phyloP scores from a whole-genome alignment of 2,797 vertebrate species.

The Austrolebias charrua region DNA sequence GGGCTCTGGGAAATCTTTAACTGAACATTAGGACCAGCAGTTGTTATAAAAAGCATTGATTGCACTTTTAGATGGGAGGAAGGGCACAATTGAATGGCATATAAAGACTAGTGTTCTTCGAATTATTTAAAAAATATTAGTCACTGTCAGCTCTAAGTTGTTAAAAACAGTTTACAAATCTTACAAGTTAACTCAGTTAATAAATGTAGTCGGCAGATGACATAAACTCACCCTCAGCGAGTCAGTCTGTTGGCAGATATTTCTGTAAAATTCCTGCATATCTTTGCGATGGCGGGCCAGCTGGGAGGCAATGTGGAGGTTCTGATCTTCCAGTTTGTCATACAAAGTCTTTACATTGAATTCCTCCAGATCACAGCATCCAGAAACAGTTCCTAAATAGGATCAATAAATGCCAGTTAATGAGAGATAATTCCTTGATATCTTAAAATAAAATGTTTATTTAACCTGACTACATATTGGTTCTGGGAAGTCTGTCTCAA shows the following conservation, averaged over 20 bases:
- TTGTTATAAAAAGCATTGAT: no score
- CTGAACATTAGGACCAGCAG: no score
- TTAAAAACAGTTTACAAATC: no score
- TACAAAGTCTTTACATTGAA: constrained; percentile 91
- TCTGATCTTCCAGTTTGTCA: constrained; percentile 95
- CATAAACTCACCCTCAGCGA: constrained; percentile 77
- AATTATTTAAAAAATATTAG: no score
- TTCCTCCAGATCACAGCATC: constrained; percentile 81
- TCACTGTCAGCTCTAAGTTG: no score
- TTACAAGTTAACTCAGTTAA: no score
- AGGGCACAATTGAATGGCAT: no score
- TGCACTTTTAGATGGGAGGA: no score
- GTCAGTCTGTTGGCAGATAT: constrained; percentile 81
- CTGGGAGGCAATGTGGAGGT: constrained; percentile 87
- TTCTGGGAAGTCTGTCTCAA: constrained; percentile 3
- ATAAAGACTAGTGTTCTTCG: no score
- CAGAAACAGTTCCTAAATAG: constrained; percentile 60
- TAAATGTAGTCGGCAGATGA: not conserved
- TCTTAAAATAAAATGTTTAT: constrained; percentile 19
- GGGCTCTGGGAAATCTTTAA: no score
- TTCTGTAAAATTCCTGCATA: constrained; percentile 83
- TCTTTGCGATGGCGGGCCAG: constrained; percentile 87
- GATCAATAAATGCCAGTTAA: constrained; percentile 16
- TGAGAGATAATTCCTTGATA: constrained; percentile 8
- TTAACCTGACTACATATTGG: constrained; percentile 13